Base-by-base conservation (phyloP, 2,888 invertebrate species). In the Mesoligia furuncula region DNA sequence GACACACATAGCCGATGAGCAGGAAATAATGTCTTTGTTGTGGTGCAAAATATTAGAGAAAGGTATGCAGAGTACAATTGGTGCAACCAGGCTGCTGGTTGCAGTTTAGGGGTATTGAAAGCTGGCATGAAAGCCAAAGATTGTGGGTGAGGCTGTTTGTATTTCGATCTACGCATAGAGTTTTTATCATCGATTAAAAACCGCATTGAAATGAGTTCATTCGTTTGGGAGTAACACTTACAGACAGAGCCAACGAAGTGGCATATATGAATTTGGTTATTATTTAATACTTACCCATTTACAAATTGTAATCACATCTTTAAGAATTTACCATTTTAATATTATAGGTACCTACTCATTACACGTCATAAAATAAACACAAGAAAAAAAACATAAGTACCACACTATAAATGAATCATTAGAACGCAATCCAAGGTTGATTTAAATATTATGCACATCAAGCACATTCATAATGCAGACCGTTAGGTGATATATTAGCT, bases 401-500 rank as follows among this genome's bases (percentile, higher is more conserved):
- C 36, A 24, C 31, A 24, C 11, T 51, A 57, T 13, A 64, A 45
- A 66, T 71, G 59, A 79, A 71, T 67, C 67, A 71, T 77, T 73
- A 51, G 39, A 62, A 65, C 39, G 67, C 70, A 67, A 67, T 65
- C 61, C 48, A 71, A 76, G 54, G 54, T 70, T 42, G 20, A 83
- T 78, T 68, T 13, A 51, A 76, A 69, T 59, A 76, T 51, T 65
- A 81, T 70, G 67, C 39, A 51, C 24, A 61, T 67, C 3, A 48
- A 66, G 59, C 31, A 48, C 36, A 66, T 72, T 59, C 45, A 17
- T 51, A 62, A 39, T 73, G 51, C 57, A 24, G 54, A 39, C 39
- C 57, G 31, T 31, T 17, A 36, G 0, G 17, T 42, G 20, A 31
- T 36, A 31, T 36, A 70, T 54, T 62, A 65, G 24, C 15, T 17